These are phyloP conservation scores for Artibeus jamaicensis DNA, from an alignment of 2,797 vertebrate species.

Conservation along the genomic window DNA sequence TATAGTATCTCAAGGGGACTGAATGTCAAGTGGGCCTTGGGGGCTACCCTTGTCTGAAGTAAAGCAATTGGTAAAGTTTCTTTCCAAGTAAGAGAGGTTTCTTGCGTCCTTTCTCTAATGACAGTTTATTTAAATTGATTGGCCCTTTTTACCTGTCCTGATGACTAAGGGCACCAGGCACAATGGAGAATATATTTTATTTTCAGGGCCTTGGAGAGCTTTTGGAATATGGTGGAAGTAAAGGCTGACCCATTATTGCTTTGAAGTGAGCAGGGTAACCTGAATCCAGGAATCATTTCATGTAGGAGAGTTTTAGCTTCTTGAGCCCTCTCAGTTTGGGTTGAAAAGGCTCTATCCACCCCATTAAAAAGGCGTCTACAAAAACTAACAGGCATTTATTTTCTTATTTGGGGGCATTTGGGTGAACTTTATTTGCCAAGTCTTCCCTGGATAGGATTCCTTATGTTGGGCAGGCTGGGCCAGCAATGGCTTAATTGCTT, in stretches of 20 bases:
- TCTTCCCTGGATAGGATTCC: not conserved
- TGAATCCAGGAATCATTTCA: not conserved
- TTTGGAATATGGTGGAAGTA: not conserved
- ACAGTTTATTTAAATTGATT: not conserved
- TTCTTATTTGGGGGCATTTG: not conserved
- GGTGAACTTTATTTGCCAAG: not conserved
- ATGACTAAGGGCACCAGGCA: not conserved
- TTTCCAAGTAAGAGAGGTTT: not conserved
- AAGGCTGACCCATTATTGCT: not conserved
- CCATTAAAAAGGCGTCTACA: not conserved
- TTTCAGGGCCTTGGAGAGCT: not conserved
- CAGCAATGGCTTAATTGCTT: not conserved
- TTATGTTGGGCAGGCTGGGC: not conserved
- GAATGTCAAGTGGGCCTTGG: not conserved
- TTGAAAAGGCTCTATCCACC: not conserved
- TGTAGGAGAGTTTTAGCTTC: not conserved
- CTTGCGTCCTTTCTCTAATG: not conserved
- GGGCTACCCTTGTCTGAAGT: not conserved
- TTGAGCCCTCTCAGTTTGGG: not conserved
- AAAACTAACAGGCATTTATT: not conserved
- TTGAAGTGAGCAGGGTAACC: not conserved
- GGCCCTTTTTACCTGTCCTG: not conserved
- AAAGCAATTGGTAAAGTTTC: not conserved
- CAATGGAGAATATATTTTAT: not conserved
- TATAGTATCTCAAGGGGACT: not conserved